Evolutionary conservation across 2,888 invertebrate species (phyloP).

Genomic region (Micoletzkya japonica): DNA sequence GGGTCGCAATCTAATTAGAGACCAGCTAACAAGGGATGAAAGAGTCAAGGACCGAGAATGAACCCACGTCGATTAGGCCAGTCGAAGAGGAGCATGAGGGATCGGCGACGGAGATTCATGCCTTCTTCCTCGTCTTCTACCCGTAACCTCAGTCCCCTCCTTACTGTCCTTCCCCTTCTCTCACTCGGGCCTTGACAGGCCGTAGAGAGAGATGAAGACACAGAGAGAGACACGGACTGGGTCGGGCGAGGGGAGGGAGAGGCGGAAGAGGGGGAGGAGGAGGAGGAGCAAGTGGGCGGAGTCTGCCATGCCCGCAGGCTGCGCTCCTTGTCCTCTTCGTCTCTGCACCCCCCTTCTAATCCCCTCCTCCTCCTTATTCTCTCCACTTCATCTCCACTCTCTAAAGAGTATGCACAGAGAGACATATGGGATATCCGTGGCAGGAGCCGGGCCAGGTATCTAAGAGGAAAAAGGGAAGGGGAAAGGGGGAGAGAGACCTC

Average conservation of each 20-base stretch:
- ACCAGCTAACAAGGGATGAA: no score
- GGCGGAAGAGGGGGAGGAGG: not conserved
- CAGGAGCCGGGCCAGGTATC: not conserved
- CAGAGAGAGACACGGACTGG: not conserved
- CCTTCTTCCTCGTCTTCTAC: not conserved
- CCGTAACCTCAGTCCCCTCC: not conserved
- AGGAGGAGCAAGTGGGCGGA: not conserved
- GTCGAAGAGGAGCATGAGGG: constrained; percentile 13
- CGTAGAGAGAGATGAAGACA: constrained; percentile 4
- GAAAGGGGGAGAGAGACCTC: constrained; percentile 10
- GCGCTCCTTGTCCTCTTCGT: not conserved
- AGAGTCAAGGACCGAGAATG: not conserved
- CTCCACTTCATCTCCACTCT: not conserved
- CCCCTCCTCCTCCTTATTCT: not conserved
- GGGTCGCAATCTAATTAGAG: no score
- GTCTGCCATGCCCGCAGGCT: no score
- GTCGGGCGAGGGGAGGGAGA: not conserved
- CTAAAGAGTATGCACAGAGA: not conserved
- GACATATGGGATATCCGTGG: not conserved
- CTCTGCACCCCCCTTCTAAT: not conserved
- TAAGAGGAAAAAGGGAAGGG: constrained; percentile 8
- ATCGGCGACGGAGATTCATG: constrained; percentile 22
- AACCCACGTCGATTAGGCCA: constrained; percentile 6
- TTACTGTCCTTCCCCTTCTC: not conserved
- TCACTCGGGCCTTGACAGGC: not conserved